Conservation (phyloP, 2,888 invertebrate genomes). For the Lithophane semibrunnea region DNA sequence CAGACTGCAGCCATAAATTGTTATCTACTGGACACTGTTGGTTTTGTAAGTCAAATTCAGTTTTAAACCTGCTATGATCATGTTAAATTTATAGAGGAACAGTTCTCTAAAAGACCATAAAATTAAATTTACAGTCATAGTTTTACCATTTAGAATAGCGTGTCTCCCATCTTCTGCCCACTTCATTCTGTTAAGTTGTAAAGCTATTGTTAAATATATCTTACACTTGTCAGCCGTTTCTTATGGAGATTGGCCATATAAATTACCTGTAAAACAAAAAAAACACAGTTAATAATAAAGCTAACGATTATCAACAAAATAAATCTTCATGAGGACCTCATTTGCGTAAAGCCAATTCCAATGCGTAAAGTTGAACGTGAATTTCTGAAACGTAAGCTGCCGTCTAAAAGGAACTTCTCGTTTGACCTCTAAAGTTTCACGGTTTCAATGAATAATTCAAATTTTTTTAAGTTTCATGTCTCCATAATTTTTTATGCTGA, state of each 20-base stretch:
- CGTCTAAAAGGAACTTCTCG: conserved; percentile 41
- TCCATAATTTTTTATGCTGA: conserved; percentile 53
- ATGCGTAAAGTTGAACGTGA: conserved; percentile 28
- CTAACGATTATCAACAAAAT: conserved; percentile 8
- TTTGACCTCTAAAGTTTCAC: conserved; percentile 62
- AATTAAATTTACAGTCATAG: conserved; percentile 14
- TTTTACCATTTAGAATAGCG: conserved; percentile 4
- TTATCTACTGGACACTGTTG: conserved; percentile 42
- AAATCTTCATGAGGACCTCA: conserved; percentile 23
- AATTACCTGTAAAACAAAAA: conserved; percentile 52
- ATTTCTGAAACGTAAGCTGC: conserved; percentile 39
- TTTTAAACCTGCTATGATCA: conserved; percentile 30
- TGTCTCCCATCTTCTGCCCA: conserved; percentile 24
- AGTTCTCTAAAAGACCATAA: conserved; percentile 31
- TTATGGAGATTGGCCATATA: conserved; percentile 8
- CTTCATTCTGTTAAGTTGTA: background rate
- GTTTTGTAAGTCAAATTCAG: conserved; percentile 53
- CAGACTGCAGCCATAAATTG: conserved; percentile 44
- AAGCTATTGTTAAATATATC: conserved; percentile 31
- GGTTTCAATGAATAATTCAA: conserved; percentile 65
- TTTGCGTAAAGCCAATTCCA: conserved; percentile 36
- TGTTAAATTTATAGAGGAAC: conserved; percentile 44
- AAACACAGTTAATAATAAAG: conserved; percentile 8
- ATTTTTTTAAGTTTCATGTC: conserved; percentile 53
- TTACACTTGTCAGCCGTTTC: conserved; percentile 17